Evolutionary conservation across 2,113 vertebrate genomes (phyloP).

Genomic region (Neomonachus schauinslandi): DNA sequence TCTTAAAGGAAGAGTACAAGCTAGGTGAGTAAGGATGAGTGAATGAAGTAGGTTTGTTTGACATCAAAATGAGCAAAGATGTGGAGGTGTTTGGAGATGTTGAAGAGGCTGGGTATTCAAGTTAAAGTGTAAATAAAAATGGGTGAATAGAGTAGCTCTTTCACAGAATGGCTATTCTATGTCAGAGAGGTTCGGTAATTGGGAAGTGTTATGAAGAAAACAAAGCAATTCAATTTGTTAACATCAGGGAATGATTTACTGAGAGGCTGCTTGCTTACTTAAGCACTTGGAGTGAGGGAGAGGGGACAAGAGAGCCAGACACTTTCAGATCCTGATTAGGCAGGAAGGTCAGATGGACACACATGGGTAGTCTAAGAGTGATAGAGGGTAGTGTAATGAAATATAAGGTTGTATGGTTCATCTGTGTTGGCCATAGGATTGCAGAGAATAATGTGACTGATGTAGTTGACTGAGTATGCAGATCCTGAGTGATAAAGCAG

Average conservation of each 20-base stretch:
- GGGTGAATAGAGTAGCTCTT: background rate
- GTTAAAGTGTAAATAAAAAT: background rate
- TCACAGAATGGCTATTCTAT: background rate
- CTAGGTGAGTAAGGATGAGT: background rate
- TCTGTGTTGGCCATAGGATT: background rate
- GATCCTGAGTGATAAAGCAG: background rate
- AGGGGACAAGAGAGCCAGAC: background rate
- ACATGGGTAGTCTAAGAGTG: background rate
- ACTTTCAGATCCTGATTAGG: background rate
- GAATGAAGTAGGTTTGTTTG: background rate
- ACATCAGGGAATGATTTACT: background rate
- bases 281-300: background rate
- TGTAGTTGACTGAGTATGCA: background rate
- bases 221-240: constrained; percentile 12
- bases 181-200: background rate
- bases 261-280: background rate
- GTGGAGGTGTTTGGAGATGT: background rate
- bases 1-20: background rate
- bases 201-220: background rate
- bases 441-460: background rate
- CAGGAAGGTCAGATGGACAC: background rate
- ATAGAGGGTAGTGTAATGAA: background rate
- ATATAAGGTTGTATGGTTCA: background rate
- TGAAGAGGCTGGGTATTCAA: background rate
- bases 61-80: background rate